These are phyloP conservation scores for Vesta saturnalis DNA, from an alignment of 2,888 invertebrate genomes.

Conservation along the genomic window DNA sequence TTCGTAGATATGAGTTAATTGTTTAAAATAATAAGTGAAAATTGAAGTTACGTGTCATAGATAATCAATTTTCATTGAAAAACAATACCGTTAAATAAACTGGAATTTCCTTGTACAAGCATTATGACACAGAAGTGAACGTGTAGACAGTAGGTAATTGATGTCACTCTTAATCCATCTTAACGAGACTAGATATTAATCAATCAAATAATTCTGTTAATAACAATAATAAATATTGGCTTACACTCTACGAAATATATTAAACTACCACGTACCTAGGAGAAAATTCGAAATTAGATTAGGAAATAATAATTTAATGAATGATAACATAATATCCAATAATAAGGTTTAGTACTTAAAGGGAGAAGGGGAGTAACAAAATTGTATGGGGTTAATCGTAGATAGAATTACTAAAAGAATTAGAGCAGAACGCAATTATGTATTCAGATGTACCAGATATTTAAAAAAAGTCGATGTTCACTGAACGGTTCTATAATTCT, in stretches of 20 bases:
- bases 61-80: not conserved
- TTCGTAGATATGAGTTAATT: too few species aligned
- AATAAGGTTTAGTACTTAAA: too few species aligned
- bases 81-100: not conserved
- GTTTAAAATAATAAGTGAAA: too few species aligned
- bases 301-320: not conserved
- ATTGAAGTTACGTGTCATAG: not conserved
- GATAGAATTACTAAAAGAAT: not conserved
- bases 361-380: not conserved
- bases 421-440: not conserved
- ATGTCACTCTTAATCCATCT: not conserved
- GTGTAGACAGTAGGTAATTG: not conserved
- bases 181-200: too few species aligned
- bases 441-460: not conserved
- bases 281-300: not conserved
- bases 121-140: not conserved
- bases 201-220: too few species aligned
- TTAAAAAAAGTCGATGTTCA: too few species aligned
- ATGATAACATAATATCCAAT: too few species aligned
- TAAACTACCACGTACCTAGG: too few species aligned
- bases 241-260: too few species aligned
- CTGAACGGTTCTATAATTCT: slow-evolving; percentile 1
- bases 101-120: not conserved
- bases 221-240: too few species aligned
- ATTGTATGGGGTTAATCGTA: not conserved